Evolutionary conservation across 2,888 invertebrate genomes (phyloP), one percentile per base, ranked within the genome.

Genomic region (Spodoptera exigua): DNA sequence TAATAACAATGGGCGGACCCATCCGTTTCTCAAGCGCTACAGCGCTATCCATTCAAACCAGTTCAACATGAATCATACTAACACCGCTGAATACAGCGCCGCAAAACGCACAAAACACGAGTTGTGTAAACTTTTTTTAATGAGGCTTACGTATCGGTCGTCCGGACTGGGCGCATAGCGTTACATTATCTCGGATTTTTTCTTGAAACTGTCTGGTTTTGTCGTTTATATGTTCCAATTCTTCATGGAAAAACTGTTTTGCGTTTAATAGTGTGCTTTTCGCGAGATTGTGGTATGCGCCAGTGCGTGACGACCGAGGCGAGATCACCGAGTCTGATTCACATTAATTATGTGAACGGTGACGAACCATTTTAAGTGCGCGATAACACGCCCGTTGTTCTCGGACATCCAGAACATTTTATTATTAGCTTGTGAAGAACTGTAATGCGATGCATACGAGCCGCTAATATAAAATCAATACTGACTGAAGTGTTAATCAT

Each of bases 301-400:
- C 72, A 78, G 81, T 85, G 87, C 83, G 86, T 87, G 87, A 88
- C 85, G 81, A 76, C 73, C 78, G 79, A 75, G 67, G 74, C 77
- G 74, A 86, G 84, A 88, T 88, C 87, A 88, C 79, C 77, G 32
- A 78, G 82, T 81, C 84, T 89, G 89, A 90, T 88, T 91, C 90
- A 89, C 87, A 89, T 90, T 92, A 91, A 92, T 91, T 92, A 92
- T 90, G 90, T 92, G 92, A 89, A 84, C 88, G 85, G 87, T 91
- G 91, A 91, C 91, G 90, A 91, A 90, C 88, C 88, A 89, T 90
- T 88, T 90, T 85, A 85, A 88, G 89, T 89, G 88, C 84, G 89
- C 88, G 91, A 89, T 92, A 92, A 90, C 90, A 91, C 89, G 86
- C 87, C 89, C 70, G 75, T 80, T 79, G 74, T 80, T 81, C 78